Conservation (phyloP, 2,113 vertebrate species). For the Tamias sibiricus region DNA sequence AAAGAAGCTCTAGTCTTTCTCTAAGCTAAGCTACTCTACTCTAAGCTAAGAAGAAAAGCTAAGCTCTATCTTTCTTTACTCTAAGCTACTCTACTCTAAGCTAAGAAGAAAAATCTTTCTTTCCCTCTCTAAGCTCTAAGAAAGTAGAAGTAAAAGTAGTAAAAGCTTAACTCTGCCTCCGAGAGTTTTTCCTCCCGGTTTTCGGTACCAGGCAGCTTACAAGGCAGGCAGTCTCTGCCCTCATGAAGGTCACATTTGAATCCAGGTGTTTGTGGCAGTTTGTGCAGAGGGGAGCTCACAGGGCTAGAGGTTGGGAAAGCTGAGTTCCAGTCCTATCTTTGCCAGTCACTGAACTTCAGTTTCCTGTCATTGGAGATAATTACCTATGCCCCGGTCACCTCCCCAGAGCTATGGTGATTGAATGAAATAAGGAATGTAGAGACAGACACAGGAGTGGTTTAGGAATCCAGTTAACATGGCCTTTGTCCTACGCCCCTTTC, state of each 20-base stretch:
- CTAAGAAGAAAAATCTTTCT: too few species aligned
- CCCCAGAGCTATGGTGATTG: not conserved
- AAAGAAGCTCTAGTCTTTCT: too few species aligned
- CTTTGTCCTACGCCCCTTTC: not conserved
- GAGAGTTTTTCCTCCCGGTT: too few species aligned
- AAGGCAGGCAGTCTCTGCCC: not conserved
- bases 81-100: too few species aligned
- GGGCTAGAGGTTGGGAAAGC: not conserved
- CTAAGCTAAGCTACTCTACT: too few species aligned
- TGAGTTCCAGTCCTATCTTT: not conserved
- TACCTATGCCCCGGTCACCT: not conserved
- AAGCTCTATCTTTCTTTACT: too few species aligned
- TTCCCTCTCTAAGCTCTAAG: too few species aligned
- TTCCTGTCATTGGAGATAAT: not conserved
- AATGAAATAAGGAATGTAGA: not conserved
- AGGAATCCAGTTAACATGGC: not conserved
- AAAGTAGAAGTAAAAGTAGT: too few species aligned
- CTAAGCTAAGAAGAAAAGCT: too few species aligned
- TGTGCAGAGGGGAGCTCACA: not conserved
- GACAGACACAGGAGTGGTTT: not conserved
- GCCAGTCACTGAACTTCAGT: not conserved
- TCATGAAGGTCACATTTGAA: not conserved
- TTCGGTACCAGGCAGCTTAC: too few species aligned
- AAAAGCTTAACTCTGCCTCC: too few species aligned
- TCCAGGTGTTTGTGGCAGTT: not conserved